Evolutionary conservation across 2,113 vertebrate species (phyloP), one percentile per base, ranked within the genome.

Genomic region (Benitochromis conjunctus): DNA sequence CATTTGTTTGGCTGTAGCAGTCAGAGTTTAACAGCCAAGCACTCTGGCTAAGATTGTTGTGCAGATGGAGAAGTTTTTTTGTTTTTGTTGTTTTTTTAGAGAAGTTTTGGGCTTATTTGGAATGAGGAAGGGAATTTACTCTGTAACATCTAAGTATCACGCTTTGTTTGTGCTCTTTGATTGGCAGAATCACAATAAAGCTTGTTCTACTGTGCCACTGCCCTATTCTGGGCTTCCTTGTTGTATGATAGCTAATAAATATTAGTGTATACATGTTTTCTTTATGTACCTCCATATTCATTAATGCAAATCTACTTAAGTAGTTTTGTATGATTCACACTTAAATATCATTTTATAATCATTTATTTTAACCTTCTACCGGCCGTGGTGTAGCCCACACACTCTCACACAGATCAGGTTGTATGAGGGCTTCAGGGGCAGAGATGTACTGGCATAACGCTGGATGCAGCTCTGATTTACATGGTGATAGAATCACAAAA

Each of bases 401-500:
- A 31, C 31, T 46, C 10, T 80, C 36, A 31, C 26, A 69, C 38
- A 82, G 64, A 89, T 36, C 12, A 43, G 29, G 57, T 79, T 89
- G 51, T 86, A 55, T 71, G 62, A 76, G 69, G 31, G 60, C 18
- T 51, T 86, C 41, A 8, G 36, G 53, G 69, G 34, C 4, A 54
- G 31, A 83, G 36, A 90, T 21, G 53, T 26, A 3, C 21, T 24
- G 51, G 38, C 41, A 26, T 11, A 29, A 82, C 9, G 21, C 34
- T 12, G 31, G 5, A 46, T 81, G 46, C 58, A 64, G 57, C 38
- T 38, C 80, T 51, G n/a, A 82, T 79, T 86, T 83, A 56, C 58
- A 89, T 78, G 18, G 58, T 79, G 81, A 89, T 84, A 24, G 51
- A 83, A 87, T 82, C 57, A 87, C 29, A 46, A 41, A 74, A 46